Evolutionary conservation across 2,888 invertebrate genomes (phyloP).

Genomic region (Acrobasis suavella): DNA sequence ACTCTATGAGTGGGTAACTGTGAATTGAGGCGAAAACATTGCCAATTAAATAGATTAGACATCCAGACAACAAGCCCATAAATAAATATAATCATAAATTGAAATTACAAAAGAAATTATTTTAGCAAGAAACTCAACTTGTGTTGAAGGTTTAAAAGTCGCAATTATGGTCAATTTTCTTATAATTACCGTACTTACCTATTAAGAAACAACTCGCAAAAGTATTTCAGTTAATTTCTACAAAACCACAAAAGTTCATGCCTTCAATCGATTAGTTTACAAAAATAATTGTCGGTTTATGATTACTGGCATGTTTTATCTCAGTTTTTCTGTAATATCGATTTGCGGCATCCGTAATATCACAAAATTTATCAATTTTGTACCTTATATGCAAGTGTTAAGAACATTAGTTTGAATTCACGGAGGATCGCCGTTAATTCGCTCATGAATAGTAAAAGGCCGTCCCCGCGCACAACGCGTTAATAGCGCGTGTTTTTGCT

Average conservation of each 20-base stretch:
- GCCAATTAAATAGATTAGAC: no score
- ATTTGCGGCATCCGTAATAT: slow-evolving; percentile 18
- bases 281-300: slow-evolving; percentile 20
- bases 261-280: slow-evolving; percentile 16
- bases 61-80: no score
- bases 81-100: no score
- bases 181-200: not conserved
- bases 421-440: slow-evolving; percentile 56
- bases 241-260: slow-evolving; percentile 14
- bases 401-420: not conserved
- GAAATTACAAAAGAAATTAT: no score
- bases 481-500: slow-evolving; percentile 70
- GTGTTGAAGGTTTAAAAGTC: no score
- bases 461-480: slow-evolving; percentile 54
- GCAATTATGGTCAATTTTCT: no score
- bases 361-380: not conserved
- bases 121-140: no score
- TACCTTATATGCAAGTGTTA: slow-evolving; percentile 10
- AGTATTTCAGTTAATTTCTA: not conserved
- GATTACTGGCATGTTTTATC: slow-evolving; percentile 21
- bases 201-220: not conserved
- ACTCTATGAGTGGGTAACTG: no score
- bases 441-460: slow-evolving; percentile 72
- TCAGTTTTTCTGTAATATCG: slow-evolving; percentile 19
- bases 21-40: no score